Base-by-base conservation (phyloP, 2,113 vertebrate genomes). In the Ceyx melanurus region DNA sequence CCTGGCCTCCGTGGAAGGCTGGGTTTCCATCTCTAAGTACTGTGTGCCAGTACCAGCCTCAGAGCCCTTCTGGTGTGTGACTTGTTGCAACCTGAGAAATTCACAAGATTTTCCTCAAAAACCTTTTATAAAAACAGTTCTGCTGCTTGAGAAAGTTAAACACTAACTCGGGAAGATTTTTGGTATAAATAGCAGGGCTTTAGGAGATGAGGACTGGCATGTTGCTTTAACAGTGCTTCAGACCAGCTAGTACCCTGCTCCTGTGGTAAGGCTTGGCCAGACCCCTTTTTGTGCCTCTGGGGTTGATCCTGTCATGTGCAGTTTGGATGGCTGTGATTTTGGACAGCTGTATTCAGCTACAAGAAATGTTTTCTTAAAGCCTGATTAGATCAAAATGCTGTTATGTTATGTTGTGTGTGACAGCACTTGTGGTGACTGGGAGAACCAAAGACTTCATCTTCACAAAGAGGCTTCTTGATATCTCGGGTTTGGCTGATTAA, bases 51-150 rank as follows among this genome's bases (percentile, higher is more conserved):
- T 92, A 87, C 54, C 82, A 94, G 88, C 51, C 82, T 91, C 75
- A 54, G 78, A 93, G 64, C 78, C 82, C 87, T 91, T 87, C 89
- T 94, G 93, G 60, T 74, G 64, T 88, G 88, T 80, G 93, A 86
- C 90, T 94, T 92, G 79, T 77, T 92, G 85, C 82, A 95, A 95
- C 92, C 88, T 92, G 93, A 92, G 92, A 76, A 82, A 91, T 46
- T 94, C 75, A 88, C 86, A 95, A 73, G 72, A 60, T 86, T 94
- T 86, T 91, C 88, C 72, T 89, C 79, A 79, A 92, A 89, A 92
- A 67, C 61, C 57, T 75, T 90, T 92, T 91, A 15, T 60, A 88
- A 89, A 92, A 95, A 72, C 74, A 78, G 70, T 78, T 90, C 56
- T 81, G 7, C 90, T 88, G 53, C 82, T 88, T 92, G 56, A 70